phyloP scores from a whole-genome alignment of 1,140 invertebrate genomes.

The Drosophila sp. region DNA sequence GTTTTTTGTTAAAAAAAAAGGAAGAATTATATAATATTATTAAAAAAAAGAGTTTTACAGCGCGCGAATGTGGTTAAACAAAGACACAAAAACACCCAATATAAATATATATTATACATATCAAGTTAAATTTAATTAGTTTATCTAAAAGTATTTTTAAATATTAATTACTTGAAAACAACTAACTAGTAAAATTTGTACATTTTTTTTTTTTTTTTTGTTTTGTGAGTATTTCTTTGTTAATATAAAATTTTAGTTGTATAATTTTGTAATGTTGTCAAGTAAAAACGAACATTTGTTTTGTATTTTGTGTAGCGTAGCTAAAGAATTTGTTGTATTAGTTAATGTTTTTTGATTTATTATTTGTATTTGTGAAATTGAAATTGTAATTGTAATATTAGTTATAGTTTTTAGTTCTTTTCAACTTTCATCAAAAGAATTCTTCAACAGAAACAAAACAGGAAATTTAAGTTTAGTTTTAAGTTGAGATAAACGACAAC shows the following conservation, averaged over 20 bases:
- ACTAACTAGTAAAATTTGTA: conserved; percentile 28
- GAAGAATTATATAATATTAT: conserved; percentile 1
- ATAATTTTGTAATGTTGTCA: conserved; percentile 16
- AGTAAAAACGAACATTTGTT: conserved; percentile 11
- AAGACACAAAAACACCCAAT: conserved; percentile 9
- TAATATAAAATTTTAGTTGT: conserved; percentile 16
- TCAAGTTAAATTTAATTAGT: conserved; percentile 5
- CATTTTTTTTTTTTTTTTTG: neutral
- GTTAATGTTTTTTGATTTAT: conserved; percentile 34
- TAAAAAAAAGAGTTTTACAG: conserved; percentile 32
- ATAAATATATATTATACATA: neutral
- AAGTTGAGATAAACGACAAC: conserved; percentile 9
- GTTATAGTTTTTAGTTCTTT: conserved; percentile 36
- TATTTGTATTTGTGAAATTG: conserved; percentile 21
- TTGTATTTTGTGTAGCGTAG: conserved; percentile 56
- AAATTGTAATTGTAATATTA: conserved; percentile 31
- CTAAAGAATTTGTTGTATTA: conserved; percentile 29
- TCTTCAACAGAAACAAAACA: neutral
- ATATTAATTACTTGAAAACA: neutral
- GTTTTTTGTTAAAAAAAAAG: conserved; percentile 30
- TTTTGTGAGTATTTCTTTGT: conserved; percentile 18
- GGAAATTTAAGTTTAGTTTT: conserved; percentile 41
- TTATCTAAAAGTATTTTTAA: neutral
- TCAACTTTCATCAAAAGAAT: conserved; percentile 37
- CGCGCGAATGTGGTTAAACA: conserved; percentile 24